Evolutionary conservation across 2,113 vertebrate species (phyloP), one percentile per base, ranked within the genome.

Genomic region (Cephalopholis sonnerati): DNA sequence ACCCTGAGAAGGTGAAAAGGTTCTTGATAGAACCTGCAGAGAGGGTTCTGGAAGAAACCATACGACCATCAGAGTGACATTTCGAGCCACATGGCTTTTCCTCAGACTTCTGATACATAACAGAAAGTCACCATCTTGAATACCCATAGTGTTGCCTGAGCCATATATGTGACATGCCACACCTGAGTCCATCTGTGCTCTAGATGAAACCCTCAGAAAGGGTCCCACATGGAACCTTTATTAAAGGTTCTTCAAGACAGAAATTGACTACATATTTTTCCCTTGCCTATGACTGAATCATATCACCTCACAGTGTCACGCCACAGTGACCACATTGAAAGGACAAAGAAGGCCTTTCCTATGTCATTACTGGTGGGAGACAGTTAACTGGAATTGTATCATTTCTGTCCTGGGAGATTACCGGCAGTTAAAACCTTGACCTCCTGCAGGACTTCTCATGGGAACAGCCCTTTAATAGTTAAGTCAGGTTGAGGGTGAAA

Each of bases 331-430:
- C 59, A 16, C 16, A 13, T 0, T 64, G 53, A 77, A 68, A 61
- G 61, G 41, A 77, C 66, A 20, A 54, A 82, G 75, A 53, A 70
- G 53, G 61, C 71, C n/a, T 50, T n/a, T 16, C 61, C 1, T 5
- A 29, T 82, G 72, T 73, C 54, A 36, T 85, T 69, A 67, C 57
- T 72, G 59, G 55, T 25, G 16, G 0, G 20, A 77, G 64, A 84
- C 50, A 54, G 82, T 84, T 84, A 71, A 87, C 82, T 79, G 84
- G 59, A 83, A 74, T 84, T 32, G 62, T 81, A 73, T 86, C 59
- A 80, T 57, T 73, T 48, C 54, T 29, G 72, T 83, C 57, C 73
- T 57, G 61, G 18, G 55, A 87, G 82, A 91, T 92, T 82, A 75
- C 53, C 44, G 80, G 3, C 71, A 59, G 24, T 53, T 66, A 84